These are phyloP conservation scores for Pristionchus japonicus DNA, from an alignment of 2,888 invertebrate genomes.

Conservation along the genomic window DNA sequence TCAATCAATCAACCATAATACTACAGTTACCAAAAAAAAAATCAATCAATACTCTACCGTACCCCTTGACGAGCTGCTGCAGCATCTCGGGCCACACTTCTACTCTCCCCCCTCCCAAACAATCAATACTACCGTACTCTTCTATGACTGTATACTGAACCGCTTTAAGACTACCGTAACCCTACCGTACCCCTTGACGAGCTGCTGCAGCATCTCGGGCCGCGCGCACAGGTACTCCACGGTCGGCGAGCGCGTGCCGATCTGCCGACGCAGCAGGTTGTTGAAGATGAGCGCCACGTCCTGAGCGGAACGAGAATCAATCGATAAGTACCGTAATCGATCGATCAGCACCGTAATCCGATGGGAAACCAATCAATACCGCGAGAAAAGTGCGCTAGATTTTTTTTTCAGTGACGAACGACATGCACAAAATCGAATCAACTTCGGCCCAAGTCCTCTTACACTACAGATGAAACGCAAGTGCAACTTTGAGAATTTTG, in stretches of 20 bases:
- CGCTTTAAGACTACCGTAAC: no score
- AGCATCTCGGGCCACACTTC: slow-evolving; percentile 97
- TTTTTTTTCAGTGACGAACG: no score
- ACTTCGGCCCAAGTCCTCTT: no score
- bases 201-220: slow-evolving; percentile 86
- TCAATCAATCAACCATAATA: no score
- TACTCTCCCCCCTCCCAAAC: background rate
- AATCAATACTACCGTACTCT: background rate
- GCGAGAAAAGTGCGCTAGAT: no score
- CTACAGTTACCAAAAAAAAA: background rate
- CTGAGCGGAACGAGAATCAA: slow-evolving; percentile 54
- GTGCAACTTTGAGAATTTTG: no score
- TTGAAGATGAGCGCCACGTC: slow-evolving; percentile 99
- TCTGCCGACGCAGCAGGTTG: slow-evolving; percentile 96
- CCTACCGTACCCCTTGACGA: slow-evolving; percentile 68
- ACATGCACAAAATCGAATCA: no score
- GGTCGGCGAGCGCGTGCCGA: slow-evolving; percentile 96
- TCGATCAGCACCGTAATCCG: no score
- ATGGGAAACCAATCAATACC: no score
- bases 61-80: slow-evolving; percentile 53
- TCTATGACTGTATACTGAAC: no score
- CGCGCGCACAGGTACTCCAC: slow-evolving; percentile 97
- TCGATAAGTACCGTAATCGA: no score
- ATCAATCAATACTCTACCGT: background rate
- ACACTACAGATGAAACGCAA: background rate